Evolutionary conservation across 2,888 invertebrate species (phyloP).

Genomic region (Ophion obscuratus): DNA sequence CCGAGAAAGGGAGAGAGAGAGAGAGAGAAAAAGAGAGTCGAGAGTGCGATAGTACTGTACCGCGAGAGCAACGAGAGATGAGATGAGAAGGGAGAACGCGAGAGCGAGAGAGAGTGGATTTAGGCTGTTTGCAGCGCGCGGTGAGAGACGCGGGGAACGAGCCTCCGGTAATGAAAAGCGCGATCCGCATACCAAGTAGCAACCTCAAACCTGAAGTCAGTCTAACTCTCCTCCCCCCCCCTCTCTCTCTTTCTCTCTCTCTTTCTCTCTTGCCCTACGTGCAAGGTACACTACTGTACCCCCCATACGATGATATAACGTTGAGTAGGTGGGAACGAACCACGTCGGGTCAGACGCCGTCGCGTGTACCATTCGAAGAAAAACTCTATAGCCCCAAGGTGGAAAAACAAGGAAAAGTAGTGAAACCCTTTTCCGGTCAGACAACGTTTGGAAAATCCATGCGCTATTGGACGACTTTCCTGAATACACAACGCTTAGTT

Average conservation of each 20-base stretch:
- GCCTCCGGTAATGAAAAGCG: constrained; percentile 87
- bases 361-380: constrained; percentile 50
- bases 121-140: constrained; percentile 83
- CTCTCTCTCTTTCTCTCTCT: constrained; percentile 23
- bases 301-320: constrained; percentile 63
- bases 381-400: constrained; percentile 44
- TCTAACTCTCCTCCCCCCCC: constrained; percentile 23
- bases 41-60: constrained; percentile 56
- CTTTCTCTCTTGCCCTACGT: constrained; percentile 42
- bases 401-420: constrained; percentile 48
- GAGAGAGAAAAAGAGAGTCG: constrained; percentile 47
- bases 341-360: constrained; percentile 71
- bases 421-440: constrained; percentile 50
- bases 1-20: constrained; percentile 65
- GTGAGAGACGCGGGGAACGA: constrained; percentile 79
- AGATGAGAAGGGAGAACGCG: constrained; percentile 69
- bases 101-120: constrained; percentile 80
- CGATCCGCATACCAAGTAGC: constrained; percentile 87
- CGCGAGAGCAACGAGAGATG: constrained; percentile 67
- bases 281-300: constrained; percentile 56
- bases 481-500: no score
- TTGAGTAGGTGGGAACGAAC: constrained; percentile 76
- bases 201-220: constrained; percentile 75
- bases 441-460: constrained; percentile 22
- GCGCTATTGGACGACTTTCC: background rate